These are phyloP conservation scores for Limulus polyphemus DNA, from an alignment of 2,888 invertebrate genomes.

Conservation along the genomic window DNA sequence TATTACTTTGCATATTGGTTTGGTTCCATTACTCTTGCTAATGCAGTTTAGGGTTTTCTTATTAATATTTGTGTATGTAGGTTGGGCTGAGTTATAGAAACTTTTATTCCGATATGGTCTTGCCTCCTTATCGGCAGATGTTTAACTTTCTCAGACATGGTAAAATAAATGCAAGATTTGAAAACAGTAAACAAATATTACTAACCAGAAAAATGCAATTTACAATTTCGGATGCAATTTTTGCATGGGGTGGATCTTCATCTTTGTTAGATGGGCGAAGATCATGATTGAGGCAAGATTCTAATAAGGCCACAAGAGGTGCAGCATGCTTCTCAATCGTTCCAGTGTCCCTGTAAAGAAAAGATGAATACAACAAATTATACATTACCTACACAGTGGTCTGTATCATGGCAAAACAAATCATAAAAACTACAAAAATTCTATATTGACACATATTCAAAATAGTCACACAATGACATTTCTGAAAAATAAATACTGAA, in stretches of 20 bases:
- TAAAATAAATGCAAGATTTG: no score
- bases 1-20: no score
- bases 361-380: background rate
- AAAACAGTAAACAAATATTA: slow-evolving; percentile 12
- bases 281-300: slow-evolving; percentile 78
- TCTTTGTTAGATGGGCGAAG: slow-evolving; percentile 59
- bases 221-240: slow-evolving; percentile 88
- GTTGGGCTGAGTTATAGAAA: no score
- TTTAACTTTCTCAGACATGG: background rate
- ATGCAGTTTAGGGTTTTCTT: no score
- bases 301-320: slow-evolving; percentile 66
- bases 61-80: no score
- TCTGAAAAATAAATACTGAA: no score
- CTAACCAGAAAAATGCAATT: slow-evolving; percentile 84
- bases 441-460: no score
- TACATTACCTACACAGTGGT: background rate
- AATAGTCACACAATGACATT: no score
- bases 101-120: no score
- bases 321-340: slow-evolving; percentile 75
- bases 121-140: no score
- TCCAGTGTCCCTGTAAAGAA: slow-evolving; percentile 53
- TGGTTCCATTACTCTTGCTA: no score
- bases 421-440: no score
- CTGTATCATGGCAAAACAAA: background rate
- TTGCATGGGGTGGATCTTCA: slow-evolving; percentile 88